A percentile compares a stretch with the other conserved stretches of the same genome.
phyloP scores from a whole-genome alignment of 2,797 vertebrate species.

The Xenopus petersii region DNA sequence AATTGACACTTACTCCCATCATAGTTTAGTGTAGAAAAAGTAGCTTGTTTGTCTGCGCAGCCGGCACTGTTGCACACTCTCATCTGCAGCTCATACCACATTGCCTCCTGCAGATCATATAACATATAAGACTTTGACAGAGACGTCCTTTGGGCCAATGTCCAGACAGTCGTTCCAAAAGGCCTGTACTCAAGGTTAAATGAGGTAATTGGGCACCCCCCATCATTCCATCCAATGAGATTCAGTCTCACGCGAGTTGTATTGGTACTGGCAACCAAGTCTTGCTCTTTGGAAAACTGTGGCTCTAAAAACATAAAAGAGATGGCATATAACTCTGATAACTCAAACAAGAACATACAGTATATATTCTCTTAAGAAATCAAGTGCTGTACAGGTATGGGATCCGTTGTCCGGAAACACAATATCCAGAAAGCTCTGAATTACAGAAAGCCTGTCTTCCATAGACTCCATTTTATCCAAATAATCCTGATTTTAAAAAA shows the following conservation, averaged over 20 bases:
- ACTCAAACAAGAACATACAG: too few relatives aligned
- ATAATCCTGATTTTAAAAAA: too few relatives aligned
- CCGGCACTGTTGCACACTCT: constrained; percentile 95
- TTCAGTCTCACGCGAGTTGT: constrained; percentile 87
- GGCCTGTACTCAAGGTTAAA: constrained; percentile 93
- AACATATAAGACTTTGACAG: constrained; percentile 92
- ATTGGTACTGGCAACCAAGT: constrained; percentile 94
- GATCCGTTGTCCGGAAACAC: too few relatives aligned
- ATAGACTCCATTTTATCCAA: too few relatives aligned
- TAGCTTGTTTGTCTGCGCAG: constrained; percentile 90
- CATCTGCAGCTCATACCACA: constrained; percentile 97
- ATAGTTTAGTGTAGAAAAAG: constrained; percentile 88
- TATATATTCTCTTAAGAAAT: too few relatives aligned
- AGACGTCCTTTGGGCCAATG: constrained; percentile 87
- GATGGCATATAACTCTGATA: constrained; percentile 11
- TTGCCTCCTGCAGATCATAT: constrained; percentile 91
- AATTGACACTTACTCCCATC: constrained; percentile 88
- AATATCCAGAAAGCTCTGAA: too few relatives aligned
- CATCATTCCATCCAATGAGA: constrained; percentile 95
- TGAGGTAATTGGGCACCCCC: constrained; percentile 94
- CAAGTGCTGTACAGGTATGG: too few relatives aligned
- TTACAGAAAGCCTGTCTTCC: too few relatives aligned
- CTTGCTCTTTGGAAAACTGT: constrained; percentile 97
- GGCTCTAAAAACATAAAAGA: constrained; percentile 73
- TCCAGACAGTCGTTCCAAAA: constrained; percentile 88